phyloP scores from a whole-genome alignment of 2,113 vertebrate genomes.

The Eurystomus gularis region DNA sequence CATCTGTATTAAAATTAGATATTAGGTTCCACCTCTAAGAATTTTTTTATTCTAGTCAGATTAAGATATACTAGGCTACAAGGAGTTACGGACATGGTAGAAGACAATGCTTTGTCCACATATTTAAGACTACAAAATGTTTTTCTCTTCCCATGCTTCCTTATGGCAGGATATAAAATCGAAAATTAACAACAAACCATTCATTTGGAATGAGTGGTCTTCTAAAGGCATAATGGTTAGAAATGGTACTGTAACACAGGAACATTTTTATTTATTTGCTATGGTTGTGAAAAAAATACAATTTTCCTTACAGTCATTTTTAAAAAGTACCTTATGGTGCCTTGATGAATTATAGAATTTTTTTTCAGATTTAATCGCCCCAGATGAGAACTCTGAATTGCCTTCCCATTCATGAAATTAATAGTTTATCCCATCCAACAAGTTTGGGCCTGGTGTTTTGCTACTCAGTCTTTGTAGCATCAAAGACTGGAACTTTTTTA shows the following conservation, averaged over 20 bases:
- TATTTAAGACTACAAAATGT: neutral
- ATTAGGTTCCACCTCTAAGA: neutral
- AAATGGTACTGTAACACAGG: neutral
- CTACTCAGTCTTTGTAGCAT: neutral
- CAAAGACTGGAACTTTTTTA: neutral
- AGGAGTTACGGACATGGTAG: neutral
- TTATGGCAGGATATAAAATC: neutral
- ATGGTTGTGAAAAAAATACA: neutral
- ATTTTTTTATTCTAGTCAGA: neutral
- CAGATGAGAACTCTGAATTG: conserved; percentile 6
- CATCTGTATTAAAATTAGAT: neutral
- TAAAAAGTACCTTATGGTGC: conserved; percentile 17
- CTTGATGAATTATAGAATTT: conserved; percentile 15
- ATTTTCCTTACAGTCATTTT: conserved; percentile 22
- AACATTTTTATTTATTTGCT: conserved; percentile 15
- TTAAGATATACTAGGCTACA: neutral
- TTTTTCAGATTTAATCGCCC: conserved; percentile 29
- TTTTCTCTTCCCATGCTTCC: neutral
- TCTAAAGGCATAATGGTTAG: conserved; percentile 15
- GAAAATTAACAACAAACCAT: neutral
- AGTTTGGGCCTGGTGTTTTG: neutral
- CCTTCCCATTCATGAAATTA: conserved; percentile 34
- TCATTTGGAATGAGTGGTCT: conserved; percentile 17
- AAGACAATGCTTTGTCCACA: neutral
- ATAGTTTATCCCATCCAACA: conserved; percentile 14